Conservation (phyloP, 2,797 vertebrate genomes). For the Eulemur mongoz region DNA sequence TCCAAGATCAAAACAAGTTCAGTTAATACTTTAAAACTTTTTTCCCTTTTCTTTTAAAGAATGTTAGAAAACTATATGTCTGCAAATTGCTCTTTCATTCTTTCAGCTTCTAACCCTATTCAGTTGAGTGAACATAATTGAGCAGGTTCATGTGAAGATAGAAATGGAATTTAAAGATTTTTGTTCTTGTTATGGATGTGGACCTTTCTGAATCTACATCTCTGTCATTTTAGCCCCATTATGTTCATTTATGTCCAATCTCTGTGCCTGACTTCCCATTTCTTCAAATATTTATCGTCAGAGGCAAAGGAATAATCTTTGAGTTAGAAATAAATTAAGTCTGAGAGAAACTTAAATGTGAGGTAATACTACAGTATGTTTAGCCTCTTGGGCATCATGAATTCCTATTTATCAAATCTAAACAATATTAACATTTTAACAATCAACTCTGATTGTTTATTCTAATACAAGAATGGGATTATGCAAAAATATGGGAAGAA, state of each 20-base stretch:
- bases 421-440: not conserved
- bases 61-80: constrained; percentile 28
- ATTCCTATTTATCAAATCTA: not conserved
- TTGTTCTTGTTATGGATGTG: not conserved
- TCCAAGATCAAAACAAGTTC: constrained; percentile 40
- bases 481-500: not conserved
- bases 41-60: constrained; percentile 55
- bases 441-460: not conserved
- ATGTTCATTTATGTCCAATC: not conserved
- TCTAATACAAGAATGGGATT: not conserved
- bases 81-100: not conserved
- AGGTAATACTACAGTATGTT: not conserved
- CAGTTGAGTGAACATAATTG: not conserved
- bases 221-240: not conserved
- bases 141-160: not conserved
- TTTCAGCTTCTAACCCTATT: constrained; percentile 15
- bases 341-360: not conserved
- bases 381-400: not conserved
- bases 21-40: constrained; percentile 7
- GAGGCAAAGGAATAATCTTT: not conserved
- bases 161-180: not conserved
- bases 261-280: not conserved
- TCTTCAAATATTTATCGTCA: not conserved
- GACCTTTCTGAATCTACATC: not conserved
- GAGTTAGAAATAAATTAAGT: not conserved